Base-by-base conservation (phyloP, 2,888 invertebrate species). In the Dicranocentrus wangi region DNA sequence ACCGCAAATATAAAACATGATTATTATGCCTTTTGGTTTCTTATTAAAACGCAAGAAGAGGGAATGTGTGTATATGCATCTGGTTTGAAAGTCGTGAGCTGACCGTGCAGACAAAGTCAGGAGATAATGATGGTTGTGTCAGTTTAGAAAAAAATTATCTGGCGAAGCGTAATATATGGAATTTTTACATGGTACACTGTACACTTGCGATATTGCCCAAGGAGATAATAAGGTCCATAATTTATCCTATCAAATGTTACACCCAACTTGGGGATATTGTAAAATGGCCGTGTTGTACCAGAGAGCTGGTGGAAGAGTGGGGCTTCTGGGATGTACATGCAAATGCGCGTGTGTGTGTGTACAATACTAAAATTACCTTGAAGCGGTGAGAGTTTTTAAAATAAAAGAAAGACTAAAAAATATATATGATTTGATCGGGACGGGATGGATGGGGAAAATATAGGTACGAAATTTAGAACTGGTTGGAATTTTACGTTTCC, bases 61-160 rank as follows among this genome's bases (percentile, higher is more conserved):
- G n/a, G n/a, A n/a, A n/a, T n/a, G n/a, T n/a, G n/a, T n/a, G n/a
- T n/a, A n/a, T n/a, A 60, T 25, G 7, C 23, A 63, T 66, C 66
- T 60, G 51, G 76, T 69, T 72, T 75, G 65, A 65, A 66, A 79
- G 60, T 78, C 79, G 79, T 79, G 79, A 79, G 72, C 32, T 79
- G 73, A 66, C 27, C 53, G 19, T 39, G 21, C 63, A 66, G 58
- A 63, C 70, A 55, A 70, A 25, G 39, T 27, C 53, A 39, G 8
- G 47, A 79, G 79, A 79, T 79, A 79, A 79, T 79, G 79, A 79
- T 79, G 79, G 79, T 71, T 79, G 79, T 72, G 79, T 79, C 79
- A 79, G 66, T 71, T 78, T 78, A 70, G 25, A 75, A 68, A 77
- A 77, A 68, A 77, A 77, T 61, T 21, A 7, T 21, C 51, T 69